Percentiles rank a stretch among this genome's conserved stretches.
phyloP scores from a whole-genome alignment of 2,113 vertebrate species.

The Ascaphus truei region DNA sequence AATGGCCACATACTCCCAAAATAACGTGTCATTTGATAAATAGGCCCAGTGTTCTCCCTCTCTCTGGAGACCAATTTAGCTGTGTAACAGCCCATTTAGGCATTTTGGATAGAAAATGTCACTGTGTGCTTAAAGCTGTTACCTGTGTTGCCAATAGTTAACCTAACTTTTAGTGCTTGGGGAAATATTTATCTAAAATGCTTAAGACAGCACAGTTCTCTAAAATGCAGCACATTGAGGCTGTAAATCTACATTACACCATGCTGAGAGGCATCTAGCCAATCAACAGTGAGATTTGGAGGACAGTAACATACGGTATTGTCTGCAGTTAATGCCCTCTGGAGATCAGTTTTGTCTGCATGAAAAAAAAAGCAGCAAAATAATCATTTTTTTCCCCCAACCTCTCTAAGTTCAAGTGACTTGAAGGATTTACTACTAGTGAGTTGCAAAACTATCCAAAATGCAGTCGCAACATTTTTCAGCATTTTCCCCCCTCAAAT shows the following conservation, averaged over 20 bases:
- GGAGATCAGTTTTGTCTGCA: conserved; percentile 20
- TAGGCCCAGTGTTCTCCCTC: conserved; percentile 1
- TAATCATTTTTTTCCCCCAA: conserved; percentile 19
- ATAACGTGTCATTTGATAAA: conserved; percentile 17
- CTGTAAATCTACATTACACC: conserved; percentile 30
- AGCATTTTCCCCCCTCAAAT: too few relatives aligned
- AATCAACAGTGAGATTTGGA: conserved; percentile 16
- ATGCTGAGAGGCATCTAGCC: conserved; percentile 14
- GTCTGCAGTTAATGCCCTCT: conserved; percentile 24
- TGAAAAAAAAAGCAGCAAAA: conserved; percentile 16
- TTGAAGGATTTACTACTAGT: conserved; percentile 17
- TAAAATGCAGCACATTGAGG: conserved; percentile 25
- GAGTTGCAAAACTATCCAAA: too few relatives aligned
- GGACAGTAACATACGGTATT: conserved; percentile 23
- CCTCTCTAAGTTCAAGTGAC: conserved; percentile 19
- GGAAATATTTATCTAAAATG: conserved; percentile 32
- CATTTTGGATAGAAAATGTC: conserved; percentile 29
- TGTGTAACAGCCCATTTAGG: conserved; percentile 29
- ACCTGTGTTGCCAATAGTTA: conserved; percentile 31
- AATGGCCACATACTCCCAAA: neutral
- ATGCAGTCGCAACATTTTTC: too few relatives aligned
- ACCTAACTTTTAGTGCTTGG: conserved; percentile 11
- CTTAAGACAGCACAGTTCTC: conserved; percentile 27
- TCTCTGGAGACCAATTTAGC: conserved; percentile 30
- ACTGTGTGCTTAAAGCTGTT: conserved; percentile 31